Evolutionary conservation across 53 echinoderm and acorn worm genomes (phyloP), one percentile per base, ranked within the genome.

Genomic region (Arbacia lixula): DNA sequence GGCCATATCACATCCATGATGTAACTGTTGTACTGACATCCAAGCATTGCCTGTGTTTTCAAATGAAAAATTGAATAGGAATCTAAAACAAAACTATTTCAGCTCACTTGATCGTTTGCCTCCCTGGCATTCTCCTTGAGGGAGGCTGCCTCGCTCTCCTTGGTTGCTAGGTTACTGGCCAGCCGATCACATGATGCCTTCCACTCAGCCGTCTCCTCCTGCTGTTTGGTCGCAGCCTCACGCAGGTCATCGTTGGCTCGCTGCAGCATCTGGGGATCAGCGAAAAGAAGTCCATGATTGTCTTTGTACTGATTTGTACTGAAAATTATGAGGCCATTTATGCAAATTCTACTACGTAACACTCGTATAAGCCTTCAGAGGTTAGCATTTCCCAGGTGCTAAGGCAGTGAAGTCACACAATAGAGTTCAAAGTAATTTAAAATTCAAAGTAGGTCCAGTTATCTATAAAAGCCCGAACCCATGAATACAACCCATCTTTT

Each of bases 231-330:
- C 19, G 88, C 86, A 67, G 54, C 55, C 2, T 90, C 83, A 62
- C 91, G 84, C 63, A 98, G 67, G 54, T 98, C 99, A n/a, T 94
- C 94, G 57, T 98, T 98, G 63, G 99, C 99, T 84, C 92, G 67
- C 36, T 98, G 90, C 1, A 94, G 87, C 94, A 95, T 98, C 99
- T 98, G 79, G 12, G 20, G n/a, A n/a, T n/a, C n/a, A n/a, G n/a
- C n/a, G n/a, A n/a, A n/a, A n/a, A n/a, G n/a, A n/a, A n/a, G n/a
- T n/a, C n/a, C n/a, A n/a, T n/a, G n/a, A n/a, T n/a, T n/a, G n/a
- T n/a, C n/a, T n/a, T n/a, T n/a, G n/a, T n/a, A n/a, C n/a, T n/a
- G n/a, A n/a, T n/a, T n/a, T n/a, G n/a, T n/a, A n/a, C n/a, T n/a
- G n/a, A n/a, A n/a, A n/a, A n/a, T n/a, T n/a, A n/a, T n/a, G n/a